phyloP scores from a whole-genome alignment of 2,888 invertebrate species.

The Campoletis raptor region DNA sequence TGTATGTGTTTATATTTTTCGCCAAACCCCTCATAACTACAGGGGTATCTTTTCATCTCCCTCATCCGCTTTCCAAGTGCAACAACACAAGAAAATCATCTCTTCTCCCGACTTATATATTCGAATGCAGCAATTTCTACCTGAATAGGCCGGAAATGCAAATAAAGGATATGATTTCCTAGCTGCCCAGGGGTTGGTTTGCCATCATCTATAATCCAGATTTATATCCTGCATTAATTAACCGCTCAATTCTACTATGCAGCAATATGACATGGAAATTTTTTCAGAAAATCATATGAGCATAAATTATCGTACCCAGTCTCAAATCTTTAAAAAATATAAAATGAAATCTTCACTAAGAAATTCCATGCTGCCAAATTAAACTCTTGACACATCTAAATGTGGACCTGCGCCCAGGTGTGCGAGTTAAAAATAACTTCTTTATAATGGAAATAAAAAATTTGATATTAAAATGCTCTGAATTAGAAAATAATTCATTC shows the following conservation, averaged over 20 bases:
- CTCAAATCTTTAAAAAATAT: not conserved
- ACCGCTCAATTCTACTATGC: not conserved
- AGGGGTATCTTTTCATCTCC: conserved; percentile 47
- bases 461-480: not conserved
- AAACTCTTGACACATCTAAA: not conserved
- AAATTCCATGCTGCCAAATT: not conserved
- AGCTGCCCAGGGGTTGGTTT: conserved; percentile 15
- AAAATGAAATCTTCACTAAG: not conserved
- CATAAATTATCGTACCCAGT: not conserved
- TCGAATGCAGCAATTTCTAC: conserved; percentile 36
- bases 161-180: conserved; percentile 32
- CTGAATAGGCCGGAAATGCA: conserved; percentile 50
- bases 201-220: conserved; percentile 29
- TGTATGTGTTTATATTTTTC: conserved; percentile 17
- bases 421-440: not conserved
- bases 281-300: not conserved
- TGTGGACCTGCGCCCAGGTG: not conserved
- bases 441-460: not conserved
- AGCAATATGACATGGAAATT: not conserved
- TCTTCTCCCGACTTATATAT: conserved; percentile 32
- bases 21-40: conserved; percentile 24
- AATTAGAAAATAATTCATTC: not conserved
- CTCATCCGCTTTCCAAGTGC: conserved; percentile 59
- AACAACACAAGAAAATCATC: not conserved
- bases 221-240: conserved; percentile 32